Conservation (phyloP, 2,888 invertebrate genomes). For the Sesamia inferens region DNA sequence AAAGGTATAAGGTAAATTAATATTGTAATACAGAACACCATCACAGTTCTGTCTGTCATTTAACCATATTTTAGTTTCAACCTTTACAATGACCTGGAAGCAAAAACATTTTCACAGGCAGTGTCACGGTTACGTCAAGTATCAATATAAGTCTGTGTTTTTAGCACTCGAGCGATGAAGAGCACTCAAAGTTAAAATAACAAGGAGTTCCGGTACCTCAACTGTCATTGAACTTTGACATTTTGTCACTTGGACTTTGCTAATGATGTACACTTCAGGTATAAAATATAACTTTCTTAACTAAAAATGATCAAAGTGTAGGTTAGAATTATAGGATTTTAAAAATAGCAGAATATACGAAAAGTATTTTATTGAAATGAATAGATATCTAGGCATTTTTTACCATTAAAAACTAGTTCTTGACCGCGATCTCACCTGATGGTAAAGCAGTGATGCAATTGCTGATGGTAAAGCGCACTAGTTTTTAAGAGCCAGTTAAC, state of each 20-base stretch:
- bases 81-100: neutral
- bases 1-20: neutral
- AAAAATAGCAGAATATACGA: neutral
- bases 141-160: constrained; percentile 33
- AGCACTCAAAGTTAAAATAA: constrained; percentile 36
- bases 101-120: neutral
- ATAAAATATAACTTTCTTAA: neutral
- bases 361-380: neutral
- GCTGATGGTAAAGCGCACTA: no score
- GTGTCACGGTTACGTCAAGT: neutral
- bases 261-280: constrained; percentile 4
- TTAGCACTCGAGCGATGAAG: constrained; percentile 21
- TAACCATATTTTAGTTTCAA: neutral
- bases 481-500: no score
- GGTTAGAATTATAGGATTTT: neutral
- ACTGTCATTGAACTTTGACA: constrained; percentile 20
- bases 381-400: no score
- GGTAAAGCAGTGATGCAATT: no score
- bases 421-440: no score
- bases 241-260: neutral
- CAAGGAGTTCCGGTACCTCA: constrained; percentile 7
- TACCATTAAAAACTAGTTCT: no score
- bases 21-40: neutral
- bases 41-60: neutral
- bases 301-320: neutral